Base-by-base conservation (phyloP, 1,140 invertebrate genomes). In the Coptotermes formosanus region DNA sequence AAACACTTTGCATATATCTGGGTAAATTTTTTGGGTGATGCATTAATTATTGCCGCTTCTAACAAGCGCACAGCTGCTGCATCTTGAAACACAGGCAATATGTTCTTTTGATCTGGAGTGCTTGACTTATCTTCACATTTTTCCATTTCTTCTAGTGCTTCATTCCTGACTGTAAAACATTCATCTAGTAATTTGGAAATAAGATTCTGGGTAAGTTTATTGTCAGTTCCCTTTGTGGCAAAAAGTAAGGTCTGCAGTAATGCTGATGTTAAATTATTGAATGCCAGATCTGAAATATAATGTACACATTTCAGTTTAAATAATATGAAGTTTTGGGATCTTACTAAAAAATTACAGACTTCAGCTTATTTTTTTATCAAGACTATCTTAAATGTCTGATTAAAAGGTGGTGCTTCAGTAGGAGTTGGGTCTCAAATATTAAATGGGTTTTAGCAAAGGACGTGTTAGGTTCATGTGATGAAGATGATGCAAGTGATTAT, bases 231-330 rank as follows among this genome's bases (percentile, higher is more conserved):
- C 85, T 94, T 93, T 14, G 96, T 88, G 2, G 94, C 92, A 88
- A 93, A 92, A 8, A 96, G 89, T 55, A 96, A 89, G 9, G 94
- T 92, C 90, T 96, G 95, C 30, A 96, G 88, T n/a, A 97, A 90
- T 0, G 93, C 95, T 3, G 95, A 96, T 0, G 95, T 95, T 30
- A 94, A 89, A 87, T 95, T 94, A 69, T 94, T 91, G 84, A 93
- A 93, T 11, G 95, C 93, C 87, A 96, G 92, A 87, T 96, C 94
- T 82, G 91, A 84, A 87, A 86, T 8, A 88, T 86, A 82, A 55
- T 83, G 82, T 48, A 64, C 30, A 44, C n/a, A 7, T 14, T n/a
- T 43, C 6, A 38, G 8, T 82, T 82, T 44, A 9, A 45, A n/a
- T 44, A n/a, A 38, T 9, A 64, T 69, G 19, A 44, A 43, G n/a